Conservation (phyloP, 2,888 invertebrate species). For the Polietes domitor region DNA sequence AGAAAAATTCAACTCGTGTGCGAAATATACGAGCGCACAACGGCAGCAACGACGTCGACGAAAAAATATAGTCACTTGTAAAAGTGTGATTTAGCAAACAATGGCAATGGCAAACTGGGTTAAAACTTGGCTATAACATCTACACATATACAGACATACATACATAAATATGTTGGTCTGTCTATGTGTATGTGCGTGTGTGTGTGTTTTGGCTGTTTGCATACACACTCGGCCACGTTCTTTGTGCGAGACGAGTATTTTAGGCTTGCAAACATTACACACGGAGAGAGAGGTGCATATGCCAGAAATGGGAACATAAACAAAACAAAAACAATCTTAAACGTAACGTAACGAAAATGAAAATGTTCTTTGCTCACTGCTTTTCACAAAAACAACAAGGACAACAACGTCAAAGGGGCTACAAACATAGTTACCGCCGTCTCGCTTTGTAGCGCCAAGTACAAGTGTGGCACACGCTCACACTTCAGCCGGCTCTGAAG, state of each 20-base stretch:
- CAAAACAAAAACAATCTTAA: conserved; percentile 14
- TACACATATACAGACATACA: not conserved
- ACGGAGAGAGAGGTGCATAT: not conserved
- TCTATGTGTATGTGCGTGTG: not conserved
- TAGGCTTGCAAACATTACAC: conserved; percentile 15
- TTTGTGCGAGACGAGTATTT: conserved; percentile 30
- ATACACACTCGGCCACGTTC: conserved; percentile 2
- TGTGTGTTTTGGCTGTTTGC: not conserved
- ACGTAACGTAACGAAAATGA: conserved; percentile 8
- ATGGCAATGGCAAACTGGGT: conserved; percentile 64
- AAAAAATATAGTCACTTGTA: conserved; percentile 59
- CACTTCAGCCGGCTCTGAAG: not conserved
- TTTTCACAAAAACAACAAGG: conserved; percentile 9
- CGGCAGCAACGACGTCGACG: not conserved
- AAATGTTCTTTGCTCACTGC: conserved; percentile 39
- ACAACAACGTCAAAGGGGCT: not conserved
- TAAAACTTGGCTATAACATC: conserved; percentile 54
- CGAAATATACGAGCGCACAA: not conserved
- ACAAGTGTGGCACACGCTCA: conserved; percentile 1
- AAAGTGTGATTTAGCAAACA: conserved; percentile 66
- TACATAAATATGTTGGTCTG: not conserved
- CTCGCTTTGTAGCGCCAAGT: not conserved
- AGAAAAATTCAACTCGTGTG: conserved; percentile 32
- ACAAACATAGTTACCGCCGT: conserved; percentile 13
- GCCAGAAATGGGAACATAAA: conserved; percentile 13